A percentile compares a stretch with the other conserved stretches of the same genome.
Evolutionary conservation across 30 jellyfish, hydroid and myxozoan species (phyloP).

Genomic region (Aurelia sp.): DNA sequence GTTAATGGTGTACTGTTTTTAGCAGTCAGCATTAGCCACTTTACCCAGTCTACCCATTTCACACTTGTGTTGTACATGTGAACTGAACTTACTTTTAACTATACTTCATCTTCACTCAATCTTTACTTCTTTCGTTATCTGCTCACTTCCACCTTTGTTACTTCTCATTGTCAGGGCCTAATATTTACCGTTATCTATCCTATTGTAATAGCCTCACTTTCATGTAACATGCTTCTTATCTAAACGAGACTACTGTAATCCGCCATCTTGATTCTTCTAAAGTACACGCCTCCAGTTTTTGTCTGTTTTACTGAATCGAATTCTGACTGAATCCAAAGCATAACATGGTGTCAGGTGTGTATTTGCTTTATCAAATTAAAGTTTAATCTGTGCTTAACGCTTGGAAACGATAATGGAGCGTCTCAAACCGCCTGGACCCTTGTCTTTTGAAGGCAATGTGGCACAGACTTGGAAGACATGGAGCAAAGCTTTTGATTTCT

Average conservation of each 20-base stretch:
- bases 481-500: conserved; percentile 44
- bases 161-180: neutral
- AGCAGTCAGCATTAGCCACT: too few relatives aligned
- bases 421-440: conserved; percentile 44
- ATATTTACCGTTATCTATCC: neutral
- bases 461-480: conserved; percentile 64
- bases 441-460: conserved; percentile 69
- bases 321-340: neutral
- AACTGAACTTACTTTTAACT: neutral
- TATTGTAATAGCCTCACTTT: neutral
- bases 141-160: neutral
- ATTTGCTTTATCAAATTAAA: neutral
- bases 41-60: too few relatives aligned
- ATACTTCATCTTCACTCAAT: neutral
- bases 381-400: conserved; percentile 17
- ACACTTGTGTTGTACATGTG: too few relatives aligned
- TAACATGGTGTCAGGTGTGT: conserved; percentile 59
- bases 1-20: too few relatives aligned
- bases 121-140: neutral
- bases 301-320: neutral
- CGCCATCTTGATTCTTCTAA: neutral
- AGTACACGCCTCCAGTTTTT: neutral
- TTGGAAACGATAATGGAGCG: conserved; percentile 28
- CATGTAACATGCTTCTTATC: neutral
- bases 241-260: neutral